Evolutionary conservation across 1,140 invertebrate genomes (phyloP), one percentile per base, ranked within the genome.

Genomic region (Drusus annulatus): DNA sequence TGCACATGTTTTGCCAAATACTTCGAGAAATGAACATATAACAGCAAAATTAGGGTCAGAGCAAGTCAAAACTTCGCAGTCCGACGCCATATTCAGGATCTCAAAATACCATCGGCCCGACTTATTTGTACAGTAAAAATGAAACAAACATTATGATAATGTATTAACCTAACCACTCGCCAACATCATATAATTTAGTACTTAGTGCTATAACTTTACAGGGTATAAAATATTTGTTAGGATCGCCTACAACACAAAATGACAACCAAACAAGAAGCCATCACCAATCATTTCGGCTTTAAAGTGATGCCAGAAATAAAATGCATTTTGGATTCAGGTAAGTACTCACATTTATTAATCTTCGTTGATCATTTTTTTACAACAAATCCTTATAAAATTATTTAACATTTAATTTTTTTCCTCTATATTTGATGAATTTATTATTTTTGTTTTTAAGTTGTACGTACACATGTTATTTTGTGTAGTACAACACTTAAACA

Each of bases 11-110:
- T 94, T 92, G 51, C 95, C 94, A 87, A 98, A 98, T 90, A 95
- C 94, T 87, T 97, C 94, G 71, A 98, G 91, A 91, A 98, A 98
- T 79, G 96, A 96, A 91, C 96, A 98, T 89, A 98, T 97, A 88
- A 97, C 94, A 85, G 96, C 96, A 90, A 98, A 98, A 94, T 98
- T 97, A 86, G 96, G 96, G 93, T 98, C 96, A 92, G 93, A 95
- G 91, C 94, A 93, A 93, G 96, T 97, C 86, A 93, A 94, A 91
- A 93, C 92, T 92, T 95, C 94, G 89, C 91, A 93, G 91, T 95
- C 94, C 87, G 94, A 93, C 94, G 94, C 94, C 95, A 95, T 95
- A 93, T 94, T 92, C 88, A 86, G 85, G 86, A 87, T 85, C 69
- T 75, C 69, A 79, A 69, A 79, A 88, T 87, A 85, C 85, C 85